Base-by-base conservation (phyloP, 2,113 vertebrate genomes). In the Microtus pennsylvanicus region DNA sequence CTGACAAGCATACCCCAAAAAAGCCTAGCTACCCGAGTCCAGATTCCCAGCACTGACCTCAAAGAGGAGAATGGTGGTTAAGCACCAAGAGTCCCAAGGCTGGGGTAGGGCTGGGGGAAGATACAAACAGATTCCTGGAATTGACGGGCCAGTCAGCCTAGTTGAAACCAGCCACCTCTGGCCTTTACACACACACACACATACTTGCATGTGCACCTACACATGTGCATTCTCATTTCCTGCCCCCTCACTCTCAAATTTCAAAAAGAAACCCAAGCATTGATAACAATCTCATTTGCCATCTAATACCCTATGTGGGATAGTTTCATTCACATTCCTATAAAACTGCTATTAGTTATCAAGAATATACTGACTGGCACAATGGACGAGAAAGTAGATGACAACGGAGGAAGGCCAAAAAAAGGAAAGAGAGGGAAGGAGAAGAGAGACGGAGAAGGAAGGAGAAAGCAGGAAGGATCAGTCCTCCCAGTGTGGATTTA, bases 341-440 rank as follows among this genome's bases (percentile, higher is more conserved):
- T 33, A 77, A n/a, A 94, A 94, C 69, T 74, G 81, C 55, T 90
- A 50, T 72, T 19, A 87, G 61, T 30, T 87, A 93, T 75, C 91
- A 16, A 74, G 74, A 82, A 72, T 4, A 63, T 5, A 92, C 1
- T 50, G 4, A 90, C 1, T 55, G 5, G 65, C 26, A 81, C 21
- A 7, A 88, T 92, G 16, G 9, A 45, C 2, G 91, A 10, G 24
- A 38, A 38, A 13, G 13, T 0, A 0, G 0, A 0, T 35, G 22
- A 30, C 45, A 94, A 0, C 0, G 0, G 19, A 87, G 47, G 38
- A 1, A 21, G 77, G 3, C 2, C 33, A 13, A 10, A 58, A 2
- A 26, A 55, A 82, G 70, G 21, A 8, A 38, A 89, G 47, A 52
- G 24, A 28, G 52, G 33, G 35, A 2, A 26, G n/a, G 35, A 72